Percentiles rank a stretch among this genome's conserved stretches.
These are phyloP conservation scores for Cotesia glomerata DNA, from an alignment of 1,140 invertebrate species.

Conservation along the genomic window DNA sequence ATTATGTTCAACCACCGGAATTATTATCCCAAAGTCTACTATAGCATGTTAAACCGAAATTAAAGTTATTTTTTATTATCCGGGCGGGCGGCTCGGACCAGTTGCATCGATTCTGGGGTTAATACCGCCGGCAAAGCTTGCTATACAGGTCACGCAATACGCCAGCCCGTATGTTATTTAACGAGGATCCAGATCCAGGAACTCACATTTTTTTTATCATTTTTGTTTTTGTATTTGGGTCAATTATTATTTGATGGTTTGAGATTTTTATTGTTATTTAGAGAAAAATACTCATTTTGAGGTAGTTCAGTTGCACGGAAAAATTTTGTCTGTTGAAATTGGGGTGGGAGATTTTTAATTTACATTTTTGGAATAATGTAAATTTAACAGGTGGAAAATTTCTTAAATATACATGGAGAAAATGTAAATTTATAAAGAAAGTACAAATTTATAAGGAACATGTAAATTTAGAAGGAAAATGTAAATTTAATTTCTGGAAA, in stretches of 20 bases:
- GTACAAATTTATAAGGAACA: too few species aligned
- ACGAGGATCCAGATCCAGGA: too few species aligned
- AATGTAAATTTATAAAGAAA: too few species aligned
- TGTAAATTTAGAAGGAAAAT: too few species aligned
- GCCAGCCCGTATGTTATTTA: background rate
- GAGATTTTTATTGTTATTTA: background rate
- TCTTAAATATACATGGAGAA: too few species aligned
- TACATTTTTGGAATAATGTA: too few species aligned
- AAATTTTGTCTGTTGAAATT: too few species aligned
- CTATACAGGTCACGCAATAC: constrained; percentile 23
- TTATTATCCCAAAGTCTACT: background rate
- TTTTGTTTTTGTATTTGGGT: background rate
- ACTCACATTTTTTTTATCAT: background rate
- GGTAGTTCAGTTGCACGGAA: background rate
- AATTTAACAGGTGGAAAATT: too few species aligned
- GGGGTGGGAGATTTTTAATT: too few species aligned
- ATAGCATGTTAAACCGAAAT: constrained; percentile 14
- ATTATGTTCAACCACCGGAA: background rate
- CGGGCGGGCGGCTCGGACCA: background rate
- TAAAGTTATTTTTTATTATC: constrained; percentile 2
- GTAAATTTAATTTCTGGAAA: too few species aligned
- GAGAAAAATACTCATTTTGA: too few species aligned
- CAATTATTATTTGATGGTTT: background rate
- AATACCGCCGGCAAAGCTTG: background rate
- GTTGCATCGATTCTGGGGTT: constrained; percentile 16